These are phyloP conservation scores for Cataglyphis livida DNA, from an alignment of 2,888 invertebrate genomes.

Conservation along the genomic window DNA sequence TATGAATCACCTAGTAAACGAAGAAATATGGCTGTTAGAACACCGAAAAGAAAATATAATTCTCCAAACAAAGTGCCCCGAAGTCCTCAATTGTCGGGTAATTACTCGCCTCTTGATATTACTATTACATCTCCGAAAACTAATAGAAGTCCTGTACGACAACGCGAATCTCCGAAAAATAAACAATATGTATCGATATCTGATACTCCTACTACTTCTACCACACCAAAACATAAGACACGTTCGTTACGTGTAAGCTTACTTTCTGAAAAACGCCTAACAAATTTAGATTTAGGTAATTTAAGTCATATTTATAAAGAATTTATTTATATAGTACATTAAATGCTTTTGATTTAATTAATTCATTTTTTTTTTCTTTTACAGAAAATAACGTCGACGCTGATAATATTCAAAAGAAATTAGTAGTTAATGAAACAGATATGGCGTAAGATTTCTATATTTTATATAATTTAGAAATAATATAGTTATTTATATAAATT, in stretches of 20 bases:
- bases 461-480: conserved; percentile 16
- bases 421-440: conserved; percentile 1
- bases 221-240: conserved; percentile 61
- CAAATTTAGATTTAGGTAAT: conserved; percentile 47
- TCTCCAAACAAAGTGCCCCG: conserved; percentile 53
- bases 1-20: conserved; percentile 63
- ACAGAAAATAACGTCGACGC: conserved; percentile 23
- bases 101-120: conserved; percentile 81
- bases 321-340: not conserved
- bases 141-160: conserved; percentile 46
- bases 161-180: conserved; percentile 2
- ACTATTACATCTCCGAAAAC: conserved; percentile 79
- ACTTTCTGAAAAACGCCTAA: conserved; percentile 58
- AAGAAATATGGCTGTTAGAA: conserved; percentile 44
- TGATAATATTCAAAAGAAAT: conserved; percentile 1
- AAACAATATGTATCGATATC: conserved; percentile 25
- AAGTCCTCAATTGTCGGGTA: conserved; percentile 61
- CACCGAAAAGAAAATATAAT: conserved; percentile 42
- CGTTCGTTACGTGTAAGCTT: conserved; percentile 65
- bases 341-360: not conserved
- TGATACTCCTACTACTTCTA: conserved; percentile 29
- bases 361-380: conserved; percentile 34
- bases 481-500: conserved; percentile 19
- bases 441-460: conserved; percentile 48
- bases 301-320: conserved; percentile 2